Evolutionary conservation across 1,140 invertebrate species (phyloP).

Genomic region (Magallana angulata): DNA sequence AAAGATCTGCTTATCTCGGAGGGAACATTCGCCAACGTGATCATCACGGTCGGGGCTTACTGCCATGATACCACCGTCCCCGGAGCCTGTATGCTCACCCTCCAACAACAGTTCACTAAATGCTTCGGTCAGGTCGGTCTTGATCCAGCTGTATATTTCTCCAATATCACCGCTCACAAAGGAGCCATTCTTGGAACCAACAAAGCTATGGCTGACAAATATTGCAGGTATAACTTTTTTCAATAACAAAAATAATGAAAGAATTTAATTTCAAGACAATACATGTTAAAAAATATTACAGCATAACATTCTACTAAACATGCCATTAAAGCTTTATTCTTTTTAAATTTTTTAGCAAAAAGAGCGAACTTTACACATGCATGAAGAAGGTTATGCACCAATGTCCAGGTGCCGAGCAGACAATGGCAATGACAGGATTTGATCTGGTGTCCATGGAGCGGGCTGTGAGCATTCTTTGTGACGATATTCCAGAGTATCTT

Average conservation of each 20-base stretch:
- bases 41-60: conserved; percentile 58
- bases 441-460: conserved; percentile 58
- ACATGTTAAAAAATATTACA: too few relatives aligned
- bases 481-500: conserved; percentile 54
- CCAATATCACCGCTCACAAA: conserved; percentile 52
- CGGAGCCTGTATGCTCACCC: conserved; percentile 58
- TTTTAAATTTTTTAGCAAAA: conserved; percentile 30
- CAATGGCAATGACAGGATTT: conserved; percentile 57
- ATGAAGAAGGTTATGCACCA: conserved; percentile 59
- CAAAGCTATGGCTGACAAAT: conserved; percentile 37
- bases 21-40: conserved; percentile 58
- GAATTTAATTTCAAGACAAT: too few relatives aligned
- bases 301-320: too few relatives aligned
- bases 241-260: not conserved
- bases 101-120: conserved; percentile 56
- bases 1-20: conserved; percentile 53
- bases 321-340: too few relatives aligned
- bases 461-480: conserved; percentile 52
- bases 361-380: conserved; percentile 48
- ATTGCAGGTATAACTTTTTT: conserved; percentile 47
- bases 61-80: conserved; percentile 58
- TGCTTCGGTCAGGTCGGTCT: conserved; percentile 50
- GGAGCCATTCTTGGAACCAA: conserved; percentile 54
- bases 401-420: conserved; percentile 57
- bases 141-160: conserved; percentile 47